phyloP scores from a whole-genome alignment of 2,797 vertebrate genomes.

The Botia almorhae region DNA sequence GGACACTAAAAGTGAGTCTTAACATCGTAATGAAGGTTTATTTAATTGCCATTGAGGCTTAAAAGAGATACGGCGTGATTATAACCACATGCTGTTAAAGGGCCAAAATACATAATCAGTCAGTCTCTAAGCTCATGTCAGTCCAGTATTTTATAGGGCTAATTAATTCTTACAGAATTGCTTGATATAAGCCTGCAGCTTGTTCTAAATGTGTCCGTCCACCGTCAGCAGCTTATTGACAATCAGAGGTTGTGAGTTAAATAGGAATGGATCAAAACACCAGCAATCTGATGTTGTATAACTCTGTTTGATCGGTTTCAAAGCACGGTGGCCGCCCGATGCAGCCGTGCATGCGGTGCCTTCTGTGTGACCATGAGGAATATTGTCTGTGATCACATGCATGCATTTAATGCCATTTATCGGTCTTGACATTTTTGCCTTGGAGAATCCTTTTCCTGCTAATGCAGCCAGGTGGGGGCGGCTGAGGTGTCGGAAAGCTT shows the following conservation, averaged over 20 bases:
- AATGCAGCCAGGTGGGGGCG: background rate
- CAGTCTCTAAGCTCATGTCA: slow-evolving; percentile 12
- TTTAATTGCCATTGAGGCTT: slow-evolving; percentile 13
- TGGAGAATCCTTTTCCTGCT: background rate
- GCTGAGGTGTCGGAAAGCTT: slow-evolving; percentile 29
- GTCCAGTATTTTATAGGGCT: background rate
- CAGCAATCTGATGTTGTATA: slow-evolving; percentile 1
- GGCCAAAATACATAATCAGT: slow-evolving; percentile 9
- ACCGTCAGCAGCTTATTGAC: slow-evolving; percentile 13
- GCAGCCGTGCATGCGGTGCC: background rate
- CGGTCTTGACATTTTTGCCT: slow-evolving; percentile 17
- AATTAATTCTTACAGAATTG: slow-evolving; percentile 31
- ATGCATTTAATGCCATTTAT: slow-evolving; percentile 27
- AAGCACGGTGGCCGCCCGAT: background rate
- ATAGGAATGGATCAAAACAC: slow-evolving; percentile 16
- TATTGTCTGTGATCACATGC: slow-evolving; percentile 15
- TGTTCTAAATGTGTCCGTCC: background rate
- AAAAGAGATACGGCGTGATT: background rate
- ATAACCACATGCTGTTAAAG: slow-evolving; percentile 3
- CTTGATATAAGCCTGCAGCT: slow-evolving; percentile 22
- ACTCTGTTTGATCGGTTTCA: slow-evolving; percentile 2
- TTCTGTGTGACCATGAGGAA: background rate
- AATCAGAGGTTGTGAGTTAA: slow-evolving; percentile 7
- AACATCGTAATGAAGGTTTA: background rate
- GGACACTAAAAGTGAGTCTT: slow-evolving; percentile 91